Base-by-base conservation (phyloP, 1,140 invertebrate species). In the Papilio aristodemus region DNA sequence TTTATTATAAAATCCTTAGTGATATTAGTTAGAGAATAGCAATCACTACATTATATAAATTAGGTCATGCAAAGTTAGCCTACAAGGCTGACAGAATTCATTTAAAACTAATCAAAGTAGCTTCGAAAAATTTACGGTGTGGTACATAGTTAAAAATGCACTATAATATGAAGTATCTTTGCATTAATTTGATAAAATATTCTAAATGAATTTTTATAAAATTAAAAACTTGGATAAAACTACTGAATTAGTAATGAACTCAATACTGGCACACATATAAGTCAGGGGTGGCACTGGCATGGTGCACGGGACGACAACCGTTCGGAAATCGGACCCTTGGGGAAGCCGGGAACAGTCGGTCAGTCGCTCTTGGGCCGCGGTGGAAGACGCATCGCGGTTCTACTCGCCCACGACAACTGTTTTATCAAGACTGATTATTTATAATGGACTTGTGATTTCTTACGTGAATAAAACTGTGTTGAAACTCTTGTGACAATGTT, bases 401-500 rank as follows among this genome's bases (percentile, higher is more conserved):
- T 37, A 41, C 4, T 32, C 68, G 25, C 59, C 68, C 32, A 38
- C 13, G n/a, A 25, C 59, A 25, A 54, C 50, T 67, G 22, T 68
- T 66, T 8, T 41, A 70, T 50, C 32, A 76, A 70, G 67, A 72
- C 32, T 76, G 66, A 73, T 63, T 71, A 74, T 54, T 72, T 68
- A 78, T 77, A 73, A 84, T 83, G 80, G 64, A 79, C 74, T 73
- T 76, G 76, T 79, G 69, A 69, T 70, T 67, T 67, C 69, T 19
- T 74, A 70, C 74, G 77, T 73, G 73, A 68, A 41, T 66, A 58
- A 68, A 62, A 73, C 69, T 74, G 69, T 78, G 73, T 76, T 25
- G 13, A 25, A 46, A 66, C 63, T 63, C 8, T 72, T 79, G 67
- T 62, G 69, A 88, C 80, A 76, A 90, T 90, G 87, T 90, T 83